Base-by-base conservation (phyloP, 1,140 invertebrate species). In the Pinna nobilis region DNA sequence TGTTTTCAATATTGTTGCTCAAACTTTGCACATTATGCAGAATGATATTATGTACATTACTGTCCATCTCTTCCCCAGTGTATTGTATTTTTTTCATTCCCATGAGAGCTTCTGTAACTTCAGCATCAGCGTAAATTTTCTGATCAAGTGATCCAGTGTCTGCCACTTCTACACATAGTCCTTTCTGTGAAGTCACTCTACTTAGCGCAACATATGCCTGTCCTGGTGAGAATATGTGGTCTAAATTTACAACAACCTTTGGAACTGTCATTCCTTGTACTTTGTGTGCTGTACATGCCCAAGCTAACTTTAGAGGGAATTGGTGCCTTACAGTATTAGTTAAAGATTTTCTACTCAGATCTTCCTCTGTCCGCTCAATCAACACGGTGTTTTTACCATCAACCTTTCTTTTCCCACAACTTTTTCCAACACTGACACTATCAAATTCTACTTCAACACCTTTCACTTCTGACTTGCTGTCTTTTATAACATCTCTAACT, bases 281-380 rank as follows among this genome's bases (percentile, higher is more conserved):
- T 61, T 61, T 61, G 41, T 61, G 59, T 39, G 59, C 59, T 37
- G 59, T 61, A 30, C 59, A 61, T 61, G 59, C 59, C 59, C 59
- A 61, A 1, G 59, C 32, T 11, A 61, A 37, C 35, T 61, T 61
- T 9, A 61, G 59, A n/a, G 59, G 59, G 25, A 61, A 61, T 28
- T 61, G 59, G 41, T 39, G 37, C 41, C 59, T 61, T 23, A 41
- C 23, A 39, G 41, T 2, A 39, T 37, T 37, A 28, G 32, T 57
- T 57, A 57, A n/a, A 57, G 32, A 28, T 61, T 23, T 37, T 61
- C 37, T 44, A 11, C 39, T 9, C n/a, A 44, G n/a, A 11, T 44
- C 39, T n/a, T 44, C 39, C n/a, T 44, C 39, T 11, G n/a, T 44
- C n/a, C 39, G 9, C n/a, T 44, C 39, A 11, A 44, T 44, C n/a